A percentile compares a stretch with the other conserved stretches of the same genome.
Evolutionary conservation across 2,113 vertebrate species (phyloP).

Genomic region (Piaya cayana): DNA sequence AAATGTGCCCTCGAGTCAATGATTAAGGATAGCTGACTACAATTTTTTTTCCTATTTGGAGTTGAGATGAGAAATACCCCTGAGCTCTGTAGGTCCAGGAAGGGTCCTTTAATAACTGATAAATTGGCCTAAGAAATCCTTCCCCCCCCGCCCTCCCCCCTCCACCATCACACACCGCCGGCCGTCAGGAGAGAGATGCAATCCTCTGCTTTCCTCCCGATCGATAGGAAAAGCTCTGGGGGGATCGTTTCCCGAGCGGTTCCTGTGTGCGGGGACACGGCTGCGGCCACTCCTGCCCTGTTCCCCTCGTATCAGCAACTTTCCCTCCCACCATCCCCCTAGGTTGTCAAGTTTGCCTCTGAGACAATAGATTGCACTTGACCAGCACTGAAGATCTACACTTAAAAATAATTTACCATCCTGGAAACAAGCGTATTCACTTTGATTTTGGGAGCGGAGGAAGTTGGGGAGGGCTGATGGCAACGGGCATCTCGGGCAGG

Average conservation of each 20-base stretch:
- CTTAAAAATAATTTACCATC: neutral
- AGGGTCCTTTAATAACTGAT: conserved; percentile 37
- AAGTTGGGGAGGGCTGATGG: neutral
- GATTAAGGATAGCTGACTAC: conserved; percentile 83
- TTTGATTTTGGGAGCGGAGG: neutral
- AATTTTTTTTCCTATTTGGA: conserved; percentile 52
- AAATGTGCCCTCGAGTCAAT: conserved; percentile 85
- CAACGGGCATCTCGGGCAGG: neutral
- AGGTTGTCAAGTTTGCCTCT: neutral
- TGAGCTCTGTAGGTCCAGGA: conserved; percentile 19
- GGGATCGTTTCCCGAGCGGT: neutral
- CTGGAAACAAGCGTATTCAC: neutral
- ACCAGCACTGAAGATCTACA: neutral
- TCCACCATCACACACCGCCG: neutral
- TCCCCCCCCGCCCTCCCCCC: neutral
- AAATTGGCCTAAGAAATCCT: neutral
- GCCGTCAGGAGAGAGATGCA: neutral
- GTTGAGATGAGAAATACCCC: conserved; percentile 60
- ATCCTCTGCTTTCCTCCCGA: neutral
- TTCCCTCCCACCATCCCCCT: neutral
- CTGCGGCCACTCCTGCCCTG: neutral
- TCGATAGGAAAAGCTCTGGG: neutral
- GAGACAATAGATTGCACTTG: neutral
- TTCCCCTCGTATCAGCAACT: neutral
- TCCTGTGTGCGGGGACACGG: neutral